A percentile compares a stretch with the other conserved stretches of the same genome.
phyloP scores from a whole-genome alignment of 2,888 invertebrate species.

The Tiphia femorata region DNA sequence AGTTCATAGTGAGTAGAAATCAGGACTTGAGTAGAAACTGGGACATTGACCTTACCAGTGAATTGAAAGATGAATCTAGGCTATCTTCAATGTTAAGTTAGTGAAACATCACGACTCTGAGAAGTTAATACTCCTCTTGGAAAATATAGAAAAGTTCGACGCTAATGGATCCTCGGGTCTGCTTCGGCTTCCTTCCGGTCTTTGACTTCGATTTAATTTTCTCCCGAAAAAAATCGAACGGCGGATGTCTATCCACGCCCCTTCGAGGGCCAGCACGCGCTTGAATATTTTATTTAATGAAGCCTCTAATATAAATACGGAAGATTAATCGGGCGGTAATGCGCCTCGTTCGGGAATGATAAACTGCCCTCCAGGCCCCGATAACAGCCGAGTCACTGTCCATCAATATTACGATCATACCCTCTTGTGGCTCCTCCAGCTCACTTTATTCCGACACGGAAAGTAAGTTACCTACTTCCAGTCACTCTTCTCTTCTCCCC shows the following conservation, averaged over 20 bases:
- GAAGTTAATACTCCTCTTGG: no score
- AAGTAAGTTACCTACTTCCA: slow-evolving; percentile 49
- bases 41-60: no score
- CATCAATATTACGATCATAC: slow-evolving; percentile 61
- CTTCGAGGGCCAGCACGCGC: no score
- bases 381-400: slow-evolving; percentile 64
- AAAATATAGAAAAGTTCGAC: slow-evolving; percentile 10
- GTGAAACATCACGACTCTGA: no score
- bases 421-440: slow-evolving; percentile 35
- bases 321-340: slow-evolving; percentile 67
- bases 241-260: background rate
- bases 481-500: no score
- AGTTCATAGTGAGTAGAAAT: no score
- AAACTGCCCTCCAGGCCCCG: slow-evolving; percentile 54
- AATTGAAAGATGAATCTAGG: no score
- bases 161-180: slow-evolving; percentile 34
- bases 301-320: slow-evolving; percentile 65
- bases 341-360: slow-evolving; percentile 63
- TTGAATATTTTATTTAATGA: slow-evolving; percentile 54
- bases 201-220: slow-evolving; percentile 21
- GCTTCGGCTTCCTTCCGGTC: background rate
- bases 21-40: no score
- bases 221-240: slow-evolving; percentile 6
- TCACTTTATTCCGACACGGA: slow-evolving; percentile 46
- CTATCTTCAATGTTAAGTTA: no score